A percentile compares a stretch with the other conserved stretches of the same genome.
phyloP scores from a whole-genome alignment of 2,797 vertebrate genomes.

The Oreochromis mossambicus region DNA sequence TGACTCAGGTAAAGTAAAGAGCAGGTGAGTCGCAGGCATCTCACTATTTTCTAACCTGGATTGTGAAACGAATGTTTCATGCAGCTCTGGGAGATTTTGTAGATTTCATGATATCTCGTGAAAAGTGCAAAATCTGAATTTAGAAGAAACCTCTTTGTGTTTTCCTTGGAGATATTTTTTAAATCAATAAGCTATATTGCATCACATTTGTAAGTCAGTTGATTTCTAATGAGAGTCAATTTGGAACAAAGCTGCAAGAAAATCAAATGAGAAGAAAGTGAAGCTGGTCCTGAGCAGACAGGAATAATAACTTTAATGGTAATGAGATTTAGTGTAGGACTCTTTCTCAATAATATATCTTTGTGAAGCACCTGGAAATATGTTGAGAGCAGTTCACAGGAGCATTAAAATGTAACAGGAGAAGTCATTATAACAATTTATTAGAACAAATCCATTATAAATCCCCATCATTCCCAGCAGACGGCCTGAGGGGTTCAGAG shows the following conservation, averaged over 20 bases:
- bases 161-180: not conserved
- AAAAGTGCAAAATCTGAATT: not conserved
- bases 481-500: not conserved
- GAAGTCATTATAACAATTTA: conserved; percentile 45
- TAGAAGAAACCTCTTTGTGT: not conserved
- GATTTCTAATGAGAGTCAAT: not conserved
- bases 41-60: not conserved
- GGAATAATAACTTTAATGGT: conserved; percentile 35
- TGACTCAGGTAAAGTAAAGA: not conserved
- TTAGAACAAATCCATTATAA: conserved; percentile 44
- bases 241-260: not conserved
- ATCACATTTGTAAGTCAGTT: not conserved
- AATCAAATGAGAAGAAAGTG: not conserved
- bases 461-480: conserved; percentile 15
- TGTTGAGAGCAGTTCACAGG: conserved; percentile 17
- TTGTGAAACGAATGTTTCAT: not conserved
- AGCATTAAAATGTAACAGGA: conserved; percentile 43
- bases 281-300: not conserved
- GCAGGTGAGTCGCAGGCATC: not conserved
- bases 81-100: not conserved
- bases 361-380: conserved; percentile 24
- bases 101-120: not conserved
- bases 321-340: conserved; percentile 33
- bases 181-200: not conserved
- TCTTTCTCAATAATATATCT: conserved; percentile 25